A percentile compares a stretch with the other conserved stretches of the same genome.
These are phyloP conservation scores for Aegithalos caudatus DNA, from an alignment of 2,113 vertebrate genomes.

Conservation along the genomic window DNA sequence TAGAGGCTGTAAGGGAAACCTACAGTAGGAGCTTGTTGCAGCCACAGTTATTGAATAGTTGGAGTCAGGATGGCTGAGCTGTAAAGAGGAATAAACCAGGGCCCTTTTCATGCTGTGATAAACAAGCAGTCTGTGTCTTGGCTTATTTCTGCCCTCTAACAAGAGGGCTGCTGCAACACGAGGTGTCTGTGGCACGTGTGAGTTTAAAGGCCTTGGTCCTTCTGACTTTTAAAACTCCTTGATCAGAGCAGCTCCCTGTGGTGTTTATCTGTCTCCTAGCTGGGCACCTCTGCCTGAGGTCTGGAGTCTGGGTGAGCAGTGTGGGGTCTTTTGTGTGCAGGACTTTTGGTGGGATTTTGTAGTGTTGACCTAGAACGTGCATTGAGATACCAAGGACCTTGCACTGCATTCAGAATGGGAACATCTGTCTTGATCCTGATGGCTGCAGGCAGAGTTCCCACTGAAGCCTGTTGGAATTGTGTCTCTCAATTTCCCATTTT, in stretches of 20 bases:
- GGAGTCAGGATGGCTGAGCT: no score
- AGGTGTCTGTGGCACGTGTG: background rate
- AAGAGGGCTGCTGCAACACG: background rate
- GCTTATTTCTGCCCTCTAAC: background rate
- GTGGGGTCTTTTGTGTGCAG: background rate
- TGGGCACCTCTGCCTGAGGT: background rate
- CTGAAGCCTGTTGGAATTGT: background rate
- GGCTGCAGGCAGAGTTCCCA: background rate
- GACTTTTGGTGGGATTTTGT: background rate
- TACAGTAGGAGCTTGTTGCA: no score
- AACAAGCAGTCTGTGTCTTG: background rate
- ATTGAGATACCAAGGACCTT: accelerated
- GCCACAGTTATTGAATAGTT: no score
- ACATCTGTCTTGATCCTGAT: background rate
- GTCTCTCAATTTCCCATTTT: background rate
- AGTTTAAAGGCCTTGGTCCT: background rate
- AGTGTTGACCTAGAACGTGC: background rate
- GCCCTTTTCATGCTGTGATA: no score
- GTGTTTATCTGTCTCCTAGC: background rate
- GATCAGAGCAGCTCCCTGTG: background rate
- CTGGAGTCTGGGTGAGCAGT: no score
- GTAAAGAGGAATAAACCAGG: no score
- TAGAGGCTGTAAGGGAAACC: background rate
- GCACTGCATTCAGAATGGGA: background rate
- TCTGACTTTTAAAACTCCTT: background rate